Conservation (phyloP, 1,140 invertebrate species). For the Drosophila hydei region DNA sequence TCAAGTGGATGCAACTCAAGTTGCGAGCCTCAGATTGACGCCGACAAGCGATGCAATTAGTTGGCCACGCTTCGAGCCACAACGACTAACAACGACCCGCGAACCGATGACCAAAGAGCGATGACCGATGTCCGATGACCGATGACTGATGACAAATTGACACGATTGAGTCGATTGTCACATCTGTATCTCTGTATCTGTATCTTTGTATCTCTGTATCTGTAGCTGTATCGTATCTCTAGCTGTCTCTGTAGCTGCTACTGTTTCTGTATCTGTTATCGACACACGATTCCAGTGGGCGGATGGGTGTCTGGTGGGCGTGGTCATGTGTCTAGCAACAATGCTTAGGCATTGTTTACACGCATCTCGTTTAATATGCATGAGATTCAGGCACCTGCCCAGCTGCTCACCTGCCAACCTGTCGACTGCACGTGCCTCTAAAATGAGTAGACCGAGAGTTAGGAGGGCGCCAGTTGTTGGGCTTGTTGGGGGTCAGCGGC, state of each 20-base stretch:
- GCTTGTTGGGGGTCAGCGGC: background rate
- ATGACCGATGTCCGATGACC: background rate
- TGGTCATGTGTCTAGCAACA: conserved; percentile 19
- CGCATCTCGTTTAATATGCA: conserved; percentile 65
- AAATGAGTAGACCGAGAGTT: conserved; percentile 44
- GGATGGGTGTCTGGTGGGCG: background rate
- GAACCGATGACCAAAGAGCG: conserved; percentile 8
- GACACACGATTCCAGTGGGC: conserved; percentile 6
- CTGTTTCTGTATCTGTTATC: background rate
- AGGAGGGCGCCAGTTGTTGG: background rate
- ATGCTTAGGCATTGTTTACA: conserved; percentile 60
- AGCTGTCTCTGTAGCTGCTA: no score
- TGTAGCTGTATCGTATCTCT: background rate
- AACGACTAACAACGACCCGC: background rate
- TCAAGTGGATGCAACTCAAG: conserved; percentile 32
- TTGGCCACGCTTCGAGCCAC: conserved; percentile 19
- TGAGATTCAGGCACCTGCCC: conserved; percentile 52
- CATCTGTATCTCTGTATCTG: background rate
- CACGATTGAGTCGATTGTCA: no score
- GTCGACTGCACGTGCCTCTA: conserved; percentile 45
- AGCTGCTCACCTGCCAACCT: conserved; percentile 15
- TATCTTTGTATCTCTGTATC: background rate
- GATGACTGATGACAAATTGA: conserved; percentile 1
- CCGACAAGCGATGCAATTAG: conserved; percentile 45
- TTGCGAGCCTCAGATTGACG: conserved; percentile 38